These are phyloP conservation scores for Trematomus bernacchii DNA, from an alignment of 2,797 vertebrate genomes.

Conservation along the genomic window DNA sequence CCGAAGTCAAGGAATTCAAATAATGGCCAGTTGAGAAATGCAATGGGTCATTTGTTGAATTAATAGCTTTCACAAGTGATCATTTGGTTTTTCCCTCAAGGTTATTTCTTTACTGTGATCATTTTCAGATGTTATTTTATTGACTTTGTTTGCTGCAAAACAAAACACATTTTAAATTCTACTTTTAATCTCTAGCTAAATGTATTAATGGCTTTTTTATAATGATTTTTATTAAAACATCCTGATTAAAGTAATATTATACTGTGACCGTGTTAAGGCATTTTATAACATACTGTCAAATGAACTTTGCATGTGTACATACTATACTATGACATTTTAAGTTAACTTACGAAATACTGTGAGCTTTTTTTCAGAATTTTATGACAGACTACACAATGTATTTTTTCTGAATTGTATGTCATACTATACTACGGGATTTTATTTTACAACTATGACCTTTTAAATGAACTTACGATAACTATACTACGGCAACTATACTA, in stretches of 20 bases:
- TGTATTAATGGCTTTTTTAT: neutral
- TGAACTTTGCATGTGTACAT: too few relatives aligned
- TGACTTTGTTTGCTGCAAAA: neutral
- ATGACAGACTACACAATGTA: too few relatives aligned
- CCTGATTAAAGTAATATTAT: neutral
- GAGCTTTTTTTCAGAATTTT: too few relatives aligned
- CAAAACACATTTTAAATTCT: neutral
- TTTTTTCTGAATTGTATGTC: too few relatives aligned
- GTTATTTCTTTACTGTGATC: conserved; percentile 30
- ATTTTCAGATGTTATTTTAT: conserved; percentile 12
- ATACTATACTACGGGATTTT: too few relatives aligned
- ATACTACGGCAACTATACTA: too few relatives aligned
- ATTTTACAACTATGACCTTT: too few relatives aligned
- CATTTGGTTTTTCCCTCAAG: neutral
- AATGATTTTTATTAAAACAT: conserved; percentile 24
- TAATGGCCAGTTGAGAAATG: conserved; percentile 82
- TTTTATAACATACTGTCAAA: too few relatives aligned
- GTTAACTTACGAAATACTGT: too few relatives aligned
- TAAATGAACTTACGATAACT: too few relatives aligned
- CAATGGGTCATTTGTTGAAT: conserved; percentile 87
- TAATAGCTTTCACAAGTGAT: conserved; percentile 3
- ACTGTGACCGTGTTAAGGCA: neutral
- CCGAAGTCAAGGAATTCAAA: conserved; percentile 72
- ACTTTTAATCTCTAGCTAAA: neutral
- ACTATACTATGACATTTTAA: too few relatives aligned